Evolutionary conservation across 1,140 invertebrate genomes (phyloP), one percentile per base, ranked within the genome.

Genomic region (Rhynchophorus ferrugineus): DNA sequence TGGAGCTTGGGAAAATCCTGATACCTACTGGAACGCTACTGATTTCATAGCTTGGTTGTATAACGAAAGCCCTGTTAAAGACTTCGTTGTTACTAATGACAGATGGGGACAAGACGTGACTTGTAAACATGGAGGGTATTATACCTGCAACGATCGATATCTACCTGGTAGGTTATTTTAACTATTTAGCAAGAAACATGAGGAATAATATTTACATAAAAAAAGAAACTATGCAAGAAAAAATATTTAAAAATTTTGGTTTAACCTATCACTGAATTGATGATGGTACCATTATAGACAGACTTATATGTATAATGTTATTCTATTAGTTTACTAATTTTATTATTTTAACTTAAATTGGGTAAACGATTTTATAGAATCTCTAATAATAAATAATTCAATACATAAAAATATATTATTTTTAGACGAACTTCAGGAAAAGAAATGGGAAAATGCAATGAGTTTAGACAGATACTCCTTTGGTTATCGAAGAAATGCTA

Each of bases 1-100:
- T 71, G 93, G 93, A 0, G 88, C 91, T 57, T 89, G 87, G 87
- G 88, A 90, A 64, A 81, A 85, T 1, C 61, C 76, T 1, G 82
- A 86, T 61, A 73, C 74, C 0, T 97, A 97, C 62, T 98, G 84
- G 84, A 78, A 78, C 29, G 82, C 86, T 0, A 81, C 78, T 55
- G 81, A 85, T 57, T 83, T 91, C 60, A 71, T 98, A 1, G 84
- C 93, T 6, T 97, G 93, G 91, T 73, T 98, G 0, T 98, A 94
- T 61, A 97, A 95, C 68, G 83, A 92, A 7, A 95, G 91, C 68
- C 92, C 94, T 1, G 89, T 97, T 0, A 86, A 84, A 64, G 81
- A 94, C 42, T 86, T 80, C 2, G 78, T 97, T 7, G 89, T 95
- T 0, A 83, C 83, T 0, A 94, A 95, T 72, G 88, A 91, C 66